phyloP scores from a whole-genome alignment of 2,113 vertebrate species.

The Malurus alboscapulatus region DNA sequence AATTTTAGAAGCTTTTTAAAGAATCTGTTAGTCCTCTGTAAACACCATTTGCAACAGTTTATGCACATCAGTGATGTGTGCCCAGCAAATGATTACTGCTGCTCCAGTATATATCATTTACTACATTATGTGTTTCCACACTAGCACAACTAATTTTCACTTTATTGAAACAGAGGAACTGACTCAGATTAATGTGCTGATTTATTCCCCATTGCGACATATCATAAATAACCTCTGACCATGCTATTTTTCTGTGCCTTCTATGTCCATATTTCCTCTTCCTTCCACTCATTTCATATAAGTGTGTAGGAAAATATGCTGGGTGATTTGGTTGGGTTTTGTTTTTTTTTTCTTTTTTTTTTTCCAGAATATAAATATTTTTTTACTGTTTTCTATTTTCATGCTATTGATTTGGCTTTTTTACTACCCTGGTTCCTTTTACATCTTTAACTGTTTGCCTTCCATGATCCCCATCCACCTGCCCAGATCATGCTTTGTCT shows the following conservation, averaged over 20 bases:
- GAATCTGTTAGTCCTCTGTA: neutral
- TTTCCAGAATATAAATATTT: neutral
- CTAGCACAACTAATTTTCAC: neutral
- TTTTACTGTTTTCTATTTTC: neutral
- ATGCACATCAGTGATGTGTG: neutral
- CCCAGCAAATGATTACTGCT: neutral
- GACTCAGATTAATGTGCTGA: neutral
- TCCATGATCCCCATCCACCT: neutral
- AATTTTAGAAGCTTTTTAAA: neutral
- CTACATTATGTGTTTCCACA: neutral
- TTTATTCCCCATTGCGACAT: neutral
- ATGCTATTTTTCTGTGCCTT: neutral
- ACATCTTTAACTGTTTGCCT: neutral
- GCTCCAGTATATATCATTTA: neutral
- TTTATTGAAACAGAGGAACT: neutral
- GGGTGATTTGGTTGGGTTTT: rapidly evolving
- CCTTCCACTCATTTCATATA: neutral
- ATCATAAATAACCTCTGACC: neutral
- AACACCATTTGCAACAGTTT: neutral
- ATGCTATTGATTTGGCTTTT: neutral
- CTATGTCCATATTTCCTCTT: neutral
- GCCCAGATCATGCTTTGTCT: neutral
- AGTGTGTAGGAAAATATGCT: neutral
- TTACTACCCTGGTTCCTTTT: neutral
- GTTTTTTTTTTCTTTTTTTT: too few species aligned